phyloP scores from a whole-genome alignment of 1,140 invertebrate species.

The Chrysomallon squamiferum region DNA sequence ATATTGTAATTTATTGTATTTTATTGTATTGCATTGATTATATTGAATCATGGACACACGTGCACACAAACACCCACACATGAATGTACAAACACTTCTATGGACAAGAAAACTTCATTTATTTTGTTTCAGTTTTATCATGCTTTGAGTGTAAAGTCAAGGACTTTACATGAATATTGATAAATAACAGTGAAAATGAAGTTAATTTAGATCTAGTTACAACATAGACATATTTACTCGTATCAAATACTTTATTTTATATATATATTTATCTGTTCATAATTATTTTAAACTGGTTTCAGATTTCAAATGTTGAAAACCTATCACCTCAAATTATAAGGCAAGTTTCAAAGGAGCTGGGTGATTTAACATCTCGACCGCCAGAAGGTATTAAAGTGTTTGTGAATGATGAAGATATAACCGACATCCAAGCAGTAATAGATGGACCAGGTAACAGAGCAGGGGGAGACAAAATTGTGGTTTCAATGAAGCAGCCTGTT shows the following conservation, averaged over 20 bases:
- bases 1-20: too few species aligned
- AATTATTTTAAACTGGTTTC: constrained; percentile 19
- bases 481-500: too few species aligned
- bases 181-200: neutral
- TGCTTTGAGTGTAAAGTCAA: neutral
- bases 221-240: neutral
- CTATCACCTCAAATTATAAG: constrained; percentile 90
- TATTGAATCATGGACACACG: too few species aligned
- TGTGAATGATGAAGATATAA: constrained; percentile 89
- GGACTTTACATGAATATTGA: neutral
- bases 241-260: neutral
- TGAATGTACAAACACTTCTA: too few species aligned
- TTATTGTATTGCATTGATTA: too few species aligned
- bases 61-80: too few species aligned
- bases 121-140: neutral
- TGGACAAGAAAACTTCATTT: neutral
- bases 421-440: constrained; percentile 89
- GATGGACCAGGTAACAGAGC: constrained; percentile 83
- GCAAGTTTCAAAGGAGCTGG: constrained; percentile 82
- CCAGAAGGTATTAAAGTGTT: constrained; percentile 88
- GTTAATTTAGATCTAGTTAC: neutral
- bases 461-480: too few species aligned
- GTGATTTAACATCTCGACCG: constrained; percentile 76
- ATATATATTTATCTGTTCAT: neutral
- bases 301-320: constrained; percentile 83